Conservation (phyloP, 2,888 invertebrate genomes). For the Andrena chrysosceles region DNA sequence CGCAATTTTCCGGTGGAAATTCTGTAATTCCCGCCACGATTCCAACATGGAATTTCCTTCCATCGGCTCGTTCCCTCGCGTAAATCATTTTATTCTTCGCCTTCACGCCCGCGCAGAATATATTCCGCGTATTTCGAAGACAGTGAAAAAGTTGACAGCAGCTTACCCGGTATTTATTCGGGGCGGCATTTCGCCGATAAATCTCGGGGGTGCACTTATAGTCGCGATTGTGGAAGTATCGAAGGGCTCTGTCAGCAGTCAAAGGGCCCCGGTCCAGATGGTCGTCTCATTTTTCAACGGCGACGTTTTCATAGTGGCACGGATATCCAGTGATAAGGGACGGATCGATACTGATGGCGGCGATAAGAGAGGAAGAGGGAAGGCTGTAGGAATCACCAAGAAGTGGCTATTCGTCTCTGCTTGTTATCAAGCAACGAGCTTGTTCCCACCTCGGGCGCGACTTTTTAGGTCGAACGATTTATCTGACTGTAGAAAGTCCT, state of each 20-base stretch:
- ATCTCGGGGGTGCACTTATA: slow-evolving; percentile 24
- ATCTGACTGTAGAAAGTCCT: not conserved
- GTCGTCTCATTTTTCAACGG: slow-evolving; percentile 48
- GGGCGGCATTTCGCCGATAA: slow-evolving; percentile 20
- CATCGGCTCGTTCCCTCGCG: not conserved
- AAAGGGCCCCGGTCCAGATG: slow-evolving; percentile 32
- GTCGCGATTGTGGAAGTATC: slow-evolving; percentile 15
- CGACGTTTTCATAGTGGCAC: slow-evolving; percentile 43
- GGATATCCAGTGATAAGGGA: slow-evolving; percentile 33
- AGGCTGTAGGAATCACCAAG: slow-evolving; percentile 15
- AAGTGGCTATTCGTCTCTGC: slow-evolving; percentile 16
- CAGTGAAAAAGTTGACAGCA: slow-evolving; percentile 15
- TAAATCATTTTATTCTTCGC: slow-evolving; percentile 8
- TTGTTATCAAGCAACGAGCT: slow-evolving; percentile 15
- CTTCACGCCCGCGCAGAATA: not conserved
- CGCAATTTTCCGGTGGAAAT: too few relatives aligned
- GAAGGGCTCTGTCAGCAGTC: slow-evolving; percentile 12
- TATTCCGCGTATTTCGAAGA: slow-evolving; percentile 8
- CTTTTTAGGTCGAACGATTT: slow-evolving; percentile 12
- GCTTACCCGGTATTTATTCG: slow-evolving; percentile 23
- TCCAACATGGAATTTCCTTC: not conserved
- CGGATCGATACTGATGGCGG: slow-evolving; percentile 41
- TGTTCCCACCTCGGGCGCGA: slow-evolving; percentile 8
- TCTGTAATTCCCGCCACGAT: not conserved
- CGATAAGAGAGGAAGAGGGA: slow-evolving; percentile 26